A percentile compares a stretch with the other conserved stretches of the same genome.
phyloP scores from a whole-genome alignment of 2,888 invertebrate species.

The Cantharis flavilabris region DNA sequence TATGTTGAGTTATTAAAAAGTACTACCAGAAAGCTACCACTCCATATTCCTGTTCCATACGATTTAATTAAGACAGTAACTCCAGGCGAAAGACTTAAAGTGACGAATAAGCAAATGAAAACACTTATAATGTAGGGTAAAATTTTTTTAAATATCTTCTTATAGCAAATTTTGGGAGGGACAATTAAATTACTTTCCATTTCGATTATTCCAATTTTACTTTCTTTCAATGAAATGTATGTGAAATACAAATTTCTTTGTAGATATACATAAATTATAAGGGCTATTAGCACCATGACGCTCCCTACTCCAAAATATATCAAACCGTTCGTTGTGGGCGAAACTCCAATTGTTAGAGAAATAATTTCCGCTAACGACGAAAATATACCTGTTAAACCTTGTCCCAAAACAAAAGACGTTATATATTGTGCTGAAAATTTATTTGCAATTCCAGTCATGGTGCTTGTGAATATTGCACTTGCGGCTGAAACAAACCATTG shows the following conservation, averaged over 20 bases:
- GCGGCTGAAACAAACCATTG: not conserved
- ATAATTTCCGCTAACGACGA: not conserved
- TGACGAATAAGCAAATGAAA: not conserved
- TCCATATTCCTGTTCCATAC: not conserved
- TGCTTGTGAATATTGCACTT: not conserved
- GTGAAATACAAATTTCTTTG: not conserved
- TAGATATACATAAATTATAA: not conserved
- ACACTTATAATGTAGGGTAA: not conserved
- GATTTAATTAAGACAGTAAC: not conserved
- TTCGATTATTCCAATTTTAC: not conserved
- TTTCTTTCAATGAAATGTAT: not conserved
- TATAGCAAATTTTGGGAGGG: not conserved
- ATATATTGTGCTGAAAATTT: not conserved
- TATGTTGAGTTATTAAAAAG: not conserved
- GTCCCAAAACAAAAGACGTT: not conserved
- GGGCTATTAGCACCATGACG: not conserved
- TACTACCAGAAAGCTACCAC: not conserved
- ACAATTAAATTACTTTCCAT: not conserved
- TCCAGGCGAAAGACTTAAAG: not conserved
- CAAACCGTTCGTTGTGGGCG: not conserved
- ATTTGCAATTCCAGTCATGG: not conserved
- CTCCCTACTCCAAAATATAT: not conserved
- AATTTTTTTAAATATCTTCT: not conserved
- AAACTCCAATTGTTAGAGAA: not conserved
- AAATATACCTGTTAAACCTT: not conserved